Percentiles rank a stretch among this genome's conserved stretches.
phyloP scores from a whole-genome alignment of 1,140 invertebrate species.

The Dreissena polymorpha region DNA sequence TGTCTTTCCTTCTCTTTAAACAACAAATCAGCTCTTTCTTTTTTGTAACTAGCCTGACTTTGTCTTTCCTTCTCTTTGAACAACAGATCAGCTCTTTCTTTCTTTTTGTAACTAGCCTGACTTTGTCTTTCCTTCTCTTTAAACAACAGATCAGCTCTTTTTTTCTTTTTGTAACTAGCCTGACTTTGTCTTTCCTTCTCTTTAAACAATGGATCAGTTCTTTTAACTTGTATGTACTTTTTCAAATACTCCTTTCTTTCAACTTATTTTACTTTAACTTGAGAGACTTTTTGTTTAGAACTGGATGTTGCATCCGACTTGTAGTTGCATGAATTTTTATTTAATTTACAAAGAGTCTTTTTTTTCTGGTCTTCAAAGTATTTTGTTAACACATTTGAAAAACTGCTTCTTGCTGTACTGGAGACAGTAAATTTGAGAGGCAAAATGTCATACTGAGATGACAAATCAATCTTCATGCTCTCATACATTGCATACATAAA shows the following conservation, averaged over 20 bases:
- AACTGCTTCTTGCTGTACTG: no score
- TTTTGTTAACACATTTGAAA: no score
- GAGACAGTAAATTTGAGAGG: slow-evolving; percentile 19
- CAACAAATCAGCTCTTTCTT: not conserved
- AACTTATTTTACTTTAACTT: no score
- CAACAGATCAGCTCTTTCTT: not conserved
- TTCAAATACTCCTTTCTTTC: no score
- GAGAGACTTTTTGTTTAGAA: no score
- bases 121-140: slow-evolving; percentile 11
- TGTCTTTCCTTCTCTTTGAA: slow-evolving; percentile 6
- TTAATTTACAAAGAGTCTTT: no score
- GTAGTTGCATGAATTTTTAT: no score
- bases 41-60: no score
- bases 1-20: not conserved
- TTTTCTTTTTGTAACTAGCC: not conserved
- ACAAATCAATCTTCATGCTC: slow-evolving; percentile 13
- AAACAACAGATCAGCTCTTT: not conserved
- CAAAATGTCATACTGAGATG: slow-evolving; percentile 27
- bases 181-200: not conserved
- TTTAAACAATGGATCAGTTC: not conserved
- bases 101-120: not conserved
- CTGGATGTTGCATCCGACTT: no score
- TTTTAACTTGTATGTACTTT: not conserved
- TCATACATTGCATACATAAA: slow-evolving; percentile 38
- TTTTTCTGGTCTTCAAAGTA: no score